phyloP scores from a whole-genome alignment of 2,888 invertebrate species.

The Rotaria magnacalcarata region DNA sequence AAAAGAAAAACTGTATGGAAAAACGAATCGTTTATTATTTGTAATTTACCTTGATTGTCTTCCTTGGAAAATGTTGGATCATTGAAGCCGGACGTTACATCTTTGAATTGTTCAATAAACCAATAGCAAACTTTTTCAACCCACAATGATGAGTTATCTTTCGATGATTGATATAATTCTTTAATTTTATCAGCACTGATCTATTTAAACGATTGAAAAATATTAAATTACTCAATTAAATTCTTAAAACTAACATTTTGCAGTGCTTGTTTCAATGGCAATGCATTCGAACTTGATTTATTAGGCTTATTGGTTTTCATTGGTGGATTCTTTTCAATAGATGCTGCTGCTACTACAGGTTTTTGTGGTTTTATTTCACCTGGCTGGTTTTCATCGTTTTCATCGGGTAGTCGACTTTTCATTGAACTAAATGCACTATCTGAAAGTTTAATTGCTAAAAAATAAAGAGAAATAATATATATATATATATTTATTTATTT shows the following conservation, averaged over 20 bases:
- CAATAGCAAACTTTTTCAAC: slow-evolving; percentile 14
- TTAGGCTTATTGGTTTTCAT: neutral
- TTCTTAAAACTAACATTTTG: neutral
- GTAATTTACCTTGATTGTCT: neutral
- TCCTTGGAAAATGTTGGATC: slow-evolving; percentile 34
- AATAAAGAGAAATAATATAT: neutral
- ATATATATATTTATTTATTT: neutral
- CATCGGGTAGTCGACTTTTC: neutral
- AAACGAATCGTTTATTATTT: neutral
- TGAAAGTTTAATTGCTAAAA: slow-evolving; percentile 27
- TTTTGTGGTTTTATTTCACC: neutral
- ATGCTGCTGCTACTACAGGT: neutral
- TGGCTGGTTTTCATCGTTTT: neutral
- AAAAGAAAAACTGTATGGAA: neutral
- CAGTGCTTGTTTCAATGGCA: neutral
- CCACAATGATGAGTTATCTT: neutral
- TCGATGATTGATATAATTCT: neutral
- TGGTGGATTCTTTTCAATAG: neutral
- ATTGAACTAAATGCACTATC: slow-evolving; percentile 28
- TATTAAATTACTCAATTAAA: neutral
- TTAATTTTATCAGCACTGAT: neutral
- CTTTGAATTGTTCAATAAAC: slow-evolving; percentile 17
- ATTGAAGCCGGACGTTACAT: neutral
- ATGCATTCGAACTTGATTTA: neutral
- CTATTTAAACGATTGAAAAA: neutral